Evolutionary conservation across 1,140 invertebrate genomes (phyloP).

Genomic region (Papilio helenus): DNA sequence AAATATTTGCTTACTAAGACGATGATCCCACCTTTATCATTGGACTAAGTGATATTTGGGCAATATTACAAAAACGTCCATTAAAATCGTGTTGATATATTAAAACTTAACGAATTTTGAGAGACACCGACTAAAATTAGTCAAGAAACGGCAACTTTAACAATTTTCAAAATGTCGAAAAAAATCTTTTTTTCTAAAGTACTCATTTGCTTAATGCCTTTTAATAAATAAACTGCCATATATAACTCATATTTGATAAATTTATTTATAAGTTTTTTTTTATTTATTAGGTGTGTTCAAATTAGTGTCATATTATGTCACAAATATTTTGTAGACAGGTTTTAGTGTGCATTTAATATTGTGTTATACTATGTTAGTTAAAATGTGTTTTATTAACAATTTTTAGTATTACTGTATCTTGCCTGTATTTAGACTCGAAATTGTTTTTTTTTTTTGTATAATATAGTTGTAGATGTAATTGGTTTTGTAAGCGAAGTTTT

Average conservation of each 20-base stretch:
- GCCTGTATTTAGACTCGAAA: constrained; percentile 54
- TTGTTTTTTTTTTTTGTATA: constrained; percentile 41
- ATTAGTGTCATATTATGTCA: constrained; percentile 80
- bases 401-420: constrained; percentile 71
- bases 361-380: constrained; percentile 46
- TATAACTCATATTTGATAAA: constrained; percentile 38
- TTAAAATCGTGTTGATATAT: background rate
- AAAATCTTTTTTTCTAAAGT: background rate
- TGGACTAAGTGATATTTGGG: background rate
- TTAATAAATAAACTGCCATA: constrained; percentile 28
- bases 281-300: constrained; percentile 75
- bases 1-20: background rate
- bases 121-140: background rate
- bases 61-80: background rate
- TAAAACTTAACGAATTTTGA: no score
- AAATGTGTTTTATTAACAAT: constrained; percentile 53
- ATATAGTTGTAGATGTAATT: constrained; percentile 22
- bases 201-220: background rate
- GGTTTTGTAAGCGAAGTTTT: background rate
- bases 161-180: background rate
- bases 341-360: constrained; percentile 45
- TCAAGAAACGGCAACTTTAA: no score
- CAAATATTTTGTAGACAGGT: constrained; percentile 50
- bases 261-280: constrained; percentile 51
- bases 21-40: background rate